Conservation (phyloP, 2,113 vertebrate species). For the Forbesichthys papilliferus region DNA sequence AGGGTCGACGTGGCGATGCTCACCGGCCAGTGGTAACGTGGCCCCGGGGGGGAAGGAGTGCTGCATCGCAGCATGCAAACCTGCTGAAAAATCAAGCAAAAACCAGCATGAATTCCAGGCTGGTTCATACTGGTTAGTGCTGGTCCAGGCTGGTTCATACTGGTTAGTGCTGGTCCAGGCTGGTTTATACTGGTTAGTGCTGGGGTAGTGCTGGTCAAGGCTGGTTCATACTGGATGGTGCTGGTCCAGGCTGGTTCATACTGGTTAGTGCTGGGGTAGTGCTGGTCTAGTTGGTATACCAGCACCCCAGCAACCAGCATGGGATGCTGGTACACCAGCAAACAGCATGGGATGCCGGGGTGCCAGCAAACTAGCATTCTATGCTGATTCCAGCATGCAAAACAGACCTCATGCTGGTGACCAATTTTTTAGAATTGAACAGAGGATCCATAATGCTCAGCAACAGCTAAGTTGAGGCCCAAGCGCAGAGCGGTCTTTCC, state of each 20-base stretch:
- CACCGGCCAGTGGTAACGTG: constrained; percentile 48
- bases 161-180: background rate
- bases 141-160: too few relatives aligned
- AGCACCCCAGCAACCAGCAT: too few relatives aligned
- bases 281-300: too few relatives aligned
- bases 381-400: too few relatives aligned
- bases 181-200: background rate
- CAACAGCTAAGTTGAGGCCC: constrained; percentile 64
- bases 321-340: too few relatives aligned
- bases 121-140: too few relatives aligned
- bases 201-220: background rate
- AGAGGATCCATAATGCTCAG: constrained; percentile 72
- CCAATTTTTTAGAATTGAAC: constrained; percentile 26
- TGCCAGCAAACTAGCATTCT: background rate
- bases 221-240: background rate
- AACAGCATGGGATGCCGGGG: too few relatives aligned
- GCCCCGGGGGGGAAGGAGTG: constrained; percentile 48
- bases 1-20: constrained; percentile 53
- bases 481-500: constrained; percentile 27
- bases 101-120: too few relatives aligned
- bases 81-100: too few relatives aligned
- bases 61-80: background rate
- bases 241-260: too few relatives aligned
- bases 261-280: too few relatives aligned
- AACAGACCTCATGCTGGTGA: background rate